A percentile compares a stretch with the other conserved stretches of the same genome.
These are phyloP conservation scores for Hetaerina titia DNA, from an alignment of 2,888 invertebrate genomes.

Conservation along the genomic window DNA sequence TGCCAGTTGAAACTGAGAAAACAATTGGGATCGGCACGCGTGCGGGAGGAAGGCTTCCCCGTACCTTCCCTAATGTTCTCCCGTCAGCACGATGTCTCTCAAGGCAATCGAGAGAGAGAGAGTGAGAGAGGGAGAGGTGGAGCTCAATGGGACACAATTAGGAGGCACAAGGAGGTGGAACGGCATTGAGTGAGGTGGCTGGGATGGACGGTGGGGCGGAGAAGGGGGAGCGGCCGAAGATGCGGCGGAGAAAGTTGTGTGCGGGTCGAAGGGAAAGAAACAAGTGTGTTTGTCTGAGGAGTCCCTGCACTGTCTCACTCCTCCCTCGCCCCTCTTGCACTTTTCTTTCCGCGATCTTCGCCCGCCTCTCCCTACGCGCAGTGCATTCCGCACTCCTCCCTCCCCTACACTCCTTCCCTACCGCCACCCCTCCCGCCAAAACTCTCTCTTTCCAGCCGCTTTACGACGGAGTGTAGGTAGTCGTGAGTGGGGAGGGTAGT, in stretches of 20 bases:
- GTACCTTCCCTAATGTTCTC: too few species aligned
- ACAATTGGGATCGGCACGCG: too few species aligned
- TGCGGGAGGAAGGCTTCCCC: too few species aligned
- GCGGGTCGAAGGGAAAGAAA: not conserved
- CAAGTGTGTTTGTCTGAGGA: not conserved
- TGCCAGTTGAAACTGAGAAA: too few species aligned
- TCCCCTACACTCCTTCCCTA: not conserved
- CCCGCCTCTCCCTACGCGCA: too few species aligned
- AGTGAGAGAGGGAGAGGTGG: too few species aligned
- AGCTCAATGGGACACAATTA: too few species aligned
- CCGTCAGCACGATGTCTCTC: too few species aligned
- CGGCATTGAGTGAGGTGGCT: not conserved
- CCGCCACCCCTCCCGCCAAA: not conserved
- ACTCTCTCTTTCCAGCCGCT: not conserved
- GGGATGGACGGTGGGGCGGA: not conserved
- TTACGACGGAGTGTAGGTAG: constrained; percentile 34
- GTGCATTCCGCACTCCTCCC: not conserved
- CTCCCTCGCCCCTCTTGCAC: too few species aligned
- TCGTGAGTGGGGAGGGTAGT: not conserved
- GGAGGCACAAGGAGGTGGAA: too few species aligned
- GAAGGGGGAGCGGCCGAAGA: not conserved
- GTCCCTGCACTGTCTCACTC: not conserved
- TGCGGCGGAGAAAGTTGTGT: not conserved
- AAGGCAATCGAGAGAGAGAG: too few species aligned
- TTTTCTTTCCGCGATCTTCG: too few species aligned